These are phyloP conservation scores for Hexactinellida sp. DNA, from an alignment of 37 sponge, comb jelly and placozoan genomes.

Conservation along the genomic window DNA sequence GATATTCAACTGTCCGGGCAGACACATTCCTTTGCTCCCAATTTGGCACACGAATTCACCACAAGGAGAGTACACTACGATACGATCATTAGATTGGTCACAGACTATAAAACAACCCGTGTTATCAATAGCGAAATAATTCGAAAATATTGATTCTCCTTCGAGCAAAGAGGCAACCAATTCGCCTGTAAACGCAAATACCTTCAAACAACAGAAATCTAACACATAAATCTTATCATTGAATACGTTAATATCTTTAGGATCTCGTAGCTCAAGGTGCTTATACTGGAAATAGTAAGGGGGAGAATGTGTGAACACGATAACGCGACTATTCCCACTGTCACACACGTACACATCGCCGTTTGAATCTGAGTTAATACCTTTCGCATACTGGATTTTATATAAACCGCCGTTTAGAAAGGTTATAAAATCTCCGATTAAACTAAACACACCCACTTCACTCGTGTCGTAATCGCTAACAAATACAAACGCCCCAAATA, in stretches of 20 bases:
- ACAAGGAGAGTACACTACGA: neutral
- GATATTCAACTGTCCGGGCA: neutral
- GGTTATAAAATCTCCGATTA: neutral
- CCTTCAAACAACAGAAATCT: neutral
- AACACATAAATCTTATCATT: neutral
- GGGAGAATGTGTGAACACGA: neutral
- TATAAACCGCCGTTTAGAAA: neutral
- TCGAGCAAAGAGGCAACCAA: neutral
- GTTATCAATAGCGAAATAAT: neutral
- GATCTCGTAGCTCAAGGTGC: neutral
- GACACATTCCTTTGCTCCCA: neutral
- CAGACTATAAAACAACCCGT: neutral
- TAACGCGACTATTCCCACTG: neutral
- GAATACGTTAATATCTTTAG: neutral
- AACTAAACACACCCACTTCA: neutral
- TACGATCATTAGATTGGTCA: neutral
- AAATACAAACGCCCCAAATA: neutral
- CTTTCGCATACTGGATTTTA: neutral
- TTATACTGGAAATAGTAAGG: neutral
- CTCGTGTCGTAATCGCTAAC: neutral
- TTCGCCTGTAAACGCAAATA: neutral
- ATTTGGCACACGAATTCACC: neutral
- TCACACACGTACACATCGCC: neutral
- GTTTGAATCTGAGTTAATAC: neutral
- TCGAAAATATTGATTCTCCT: neutral